Evolutionary conservation across 2,113 vertebrate species (phyloP).

Genomic region (Merops nubicus): DNA sequence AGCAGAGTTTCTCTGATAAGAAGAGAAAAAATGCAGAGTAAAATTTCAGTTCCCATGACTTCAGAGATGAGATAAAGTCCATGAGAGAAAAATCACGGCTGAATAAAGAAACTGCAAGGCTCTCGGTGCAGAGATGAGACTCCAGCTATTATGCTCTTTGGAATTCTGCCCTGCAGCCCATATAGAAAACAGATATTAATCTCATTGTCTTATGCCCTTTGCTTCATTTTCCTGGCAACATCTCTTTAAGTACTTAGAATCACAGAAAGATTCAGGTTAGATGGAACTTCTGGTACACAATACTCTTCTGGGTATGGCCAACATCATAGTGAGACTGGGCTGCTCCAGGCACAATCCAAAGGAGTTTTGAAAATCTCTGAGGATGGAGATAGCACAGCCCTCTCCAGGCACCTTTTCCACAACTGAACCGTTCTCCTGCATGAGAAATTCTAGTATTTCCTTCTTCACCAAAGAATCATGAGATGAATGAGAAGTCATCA

Average conservation of each 20-base stretch:
- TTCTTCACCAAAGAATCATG: not conserved
- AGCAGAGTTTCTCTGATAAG: not conserved
- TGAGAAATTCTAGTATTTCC: not conserved
- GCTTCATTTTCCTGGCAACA: not conserved
- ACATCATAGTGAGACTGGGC: not conserved
- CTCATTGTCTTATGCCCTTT: not conserved
- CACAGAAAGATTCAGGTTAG: not conserved
- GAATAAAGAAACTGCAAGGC: not conserved
- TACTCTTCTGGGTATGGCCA: not conserved
- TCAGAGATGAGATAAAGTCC: not conserved
- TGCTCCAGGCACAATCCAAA: not conserved
- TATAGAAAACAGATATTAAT: not conserved
- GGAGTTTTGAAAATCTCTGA: not conserved
- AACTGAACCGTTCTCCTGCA: not conserved
- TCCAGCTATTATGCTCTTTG: not conserved
- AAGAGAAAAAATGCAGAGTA: not conserved
- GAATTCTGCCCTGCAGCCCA: not conserved
- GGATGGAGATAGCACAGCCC: not conserved
- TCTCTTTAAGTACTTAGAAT: not conserved
- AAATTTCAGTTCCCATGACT: not conserved
- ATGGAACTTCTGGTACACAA: not conserved
- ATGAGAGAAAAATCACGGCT: not conserved
- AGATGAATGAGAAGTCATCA: not conserved
- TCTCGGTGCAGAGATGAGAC: not conserved
- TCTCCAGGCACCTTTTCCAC: not conserved